Percentiles rank a stretch among this genome's conserved stretches.
Evolutionary conservation across 2,888 invertebrate species (phyloP).

Genomic region (Lasioglossum pauxillum): DNA sequence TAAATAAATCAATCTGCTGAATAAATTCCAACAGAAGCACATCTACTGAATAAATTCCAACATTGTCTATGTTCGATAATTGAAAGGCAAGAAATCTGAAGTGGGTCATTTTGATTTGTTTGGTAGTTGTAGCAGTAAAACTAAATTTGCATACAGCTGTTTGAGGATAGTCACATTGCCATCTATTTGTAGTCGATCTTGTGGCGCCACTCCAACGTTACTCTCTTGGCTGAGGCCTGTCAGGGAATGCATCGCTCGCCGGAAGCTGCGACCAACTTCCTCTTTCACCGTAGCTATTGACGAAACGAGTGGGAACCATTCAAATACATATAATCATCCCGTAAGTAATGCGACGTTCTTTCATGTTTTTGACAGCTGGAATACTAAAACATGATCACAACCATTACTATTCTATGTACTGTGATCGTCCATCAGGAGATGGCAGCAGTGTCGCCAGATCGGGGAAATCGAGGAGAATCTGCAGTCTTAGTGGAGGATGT

Average conservation of each 20-base stretch:
- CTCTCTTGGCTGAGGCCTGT: neutral
- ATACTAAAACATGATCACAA: neutral
- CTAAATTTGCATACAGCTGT: conserved; percentile 36
- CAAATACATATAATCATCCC: neutral
- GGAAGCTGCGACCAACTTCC: neutral
- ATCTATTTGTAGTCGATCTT: conserved; percentile 18
- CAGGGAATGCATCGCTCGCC: conserved; percentile 7
- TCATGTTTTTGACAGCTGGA: neutral
- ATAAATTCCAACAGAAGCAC: neutral
- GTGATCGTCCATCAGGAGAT: too few species aligned
- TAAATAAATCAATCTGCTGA: neutral
- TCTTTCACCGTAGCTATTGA: neutral
- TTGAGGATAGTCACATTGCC: conserved; percentile 45
- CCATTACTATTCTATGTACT: too few species aligned
- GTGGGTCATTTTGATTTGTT: neutral
- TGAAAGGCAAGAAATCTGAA: neutral
- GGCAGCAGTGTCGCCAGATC: too few species aligned
- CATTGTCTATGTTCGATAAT: neutral
- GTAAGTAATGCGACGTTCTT: neutral
- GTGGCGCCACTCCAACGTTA: neutral
- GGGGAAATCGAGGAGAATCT: too few species aligned
- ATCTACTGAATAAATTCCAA: too few species aligned
- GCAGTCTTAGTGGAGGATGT: too few species aligned
- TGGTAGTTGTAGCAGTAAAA: neutral
- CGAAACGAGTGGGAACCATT: neutral